Base-by-base conservation (phyloP, 1,140 invertebrate species). In the Drosophila dunni region DNA sequence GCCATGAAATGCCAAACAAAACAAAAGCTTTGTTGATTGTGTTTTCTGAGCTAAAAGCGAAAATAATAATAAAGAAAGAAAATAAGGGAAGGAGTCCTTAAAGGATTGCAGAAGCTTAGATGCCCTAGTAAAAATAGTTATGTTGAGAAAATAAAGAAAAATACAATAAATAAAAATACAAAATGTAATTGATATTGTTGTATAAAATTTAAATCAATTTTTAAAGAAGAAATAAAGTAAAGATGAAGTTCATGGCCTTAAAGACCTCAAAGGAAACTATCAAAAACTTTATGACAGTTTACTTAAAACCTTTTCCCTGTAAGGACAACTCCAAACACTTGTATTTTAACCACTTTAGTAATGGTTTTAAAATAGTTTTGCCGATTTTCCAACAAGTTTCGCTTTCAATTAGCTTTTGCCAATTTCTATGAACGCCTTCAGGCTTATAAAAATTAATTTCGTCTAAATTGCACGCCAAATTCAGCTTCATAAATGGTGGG, bases 11-110 rank as follows among this genome's bases (percentile, higher is more conserved):
- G 56, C 46, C 54, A 79, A 63, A 73, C 70, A 60, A 74, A 74
- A 54, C 29, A 50, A 60, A 63, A 42, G 36, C 20, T 17, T 29
- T 36, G 68, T 74, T 86, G 79, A 86, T 83, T 88, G 83, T 79
- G 50, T 74, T 64, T 45, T 3, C 10, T 34, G 72, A 75, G 24
- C 24, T 29, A 78, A 40, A 58, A 51, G 51, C 51, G 17, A 70
- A 51, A 58, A 50, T 57, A 73, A 60, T 65, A 63, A 38, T 38
- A 76, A 54, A 38, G 15, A 24, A 17, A 33, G 36, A 40, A 44
- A 20, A 20, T 17, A 56, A 20, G 15, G n/a, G 13, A 40, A 34
- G 1, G 17, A 53, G 34, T 53, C 5, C 15, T 53, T 53, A 1
- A 34, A 34, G 2, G 7, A 29, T 7, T 15, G 33, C n/a, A 34